A percentile compares a stretch with the other conserved stretches of the same genome.
Conservation (phyloP, 2,113 vertebrate species). For the Dromas ardeola region DNA sequence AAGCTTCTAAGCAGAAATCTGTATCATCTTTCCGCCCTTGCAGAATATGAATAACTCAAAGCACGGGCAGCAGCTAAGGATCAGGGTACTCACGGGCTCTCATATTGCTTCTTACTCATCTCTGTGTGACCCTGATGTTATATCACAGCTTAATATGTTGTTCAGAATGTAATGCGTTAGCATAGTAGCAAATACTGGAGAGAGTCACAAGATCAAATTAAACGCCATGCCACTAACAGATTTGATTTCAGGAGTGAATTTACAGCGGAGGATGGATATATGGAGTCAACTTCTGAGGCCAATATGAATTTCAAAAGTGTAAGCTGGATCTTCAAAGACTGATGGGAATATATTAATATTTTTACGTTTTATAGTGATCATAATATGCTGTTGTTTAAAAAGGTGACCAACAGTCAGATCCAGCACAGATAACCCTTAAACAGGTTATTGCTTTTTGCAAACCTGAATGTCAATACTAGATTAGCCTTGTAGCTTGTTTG, state of each 20-base stretch:
- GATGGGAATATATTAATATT: not conserved
- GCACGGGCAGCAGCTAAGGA: not conserved
- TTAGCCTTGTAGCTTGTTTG: not conserved
- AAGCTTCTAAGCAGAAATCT: not conserved
- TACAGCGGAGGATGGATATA: not conserved
- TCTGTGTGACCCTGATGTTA: constrained; percentile 45
- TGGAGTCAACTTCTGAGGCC: not conserved
- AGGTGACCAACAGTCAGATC: not conserved
- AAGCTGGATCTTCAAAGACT: not conserved
- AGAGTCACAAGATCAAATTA: constrained; percentile 47
- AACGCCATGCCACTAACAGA: not conserved
- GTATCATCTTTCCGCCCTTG: constrained; percentile 13
- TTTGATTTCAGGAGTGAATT: constrained; percentile 31
- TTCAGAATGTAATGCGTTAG: constrained; percentile 47
- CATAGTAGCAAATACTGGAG: constrained; percentile 2
- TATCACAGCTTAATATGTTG: constrained; percentile 38
- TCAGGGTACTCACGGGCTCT: not conserved
- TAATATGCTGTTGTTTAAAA: not conserved
- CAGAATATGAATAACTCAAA: not conserved
- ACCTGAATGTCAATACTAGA: not conserved
- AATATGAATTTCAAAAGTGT: not conserved
- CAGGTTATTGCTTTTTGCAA: not conserved
- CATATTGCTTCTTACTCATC: constrained; percentile 19
- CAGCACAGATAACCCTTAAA: not conserved
- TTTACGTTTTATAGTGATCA: not conserved